Evolutionary conservation across 2,888 invertebrate genomes (phyloP), one percentile per base, ranked within the genome.

Genomic region (Dermolepida albohirtum): DNA sequence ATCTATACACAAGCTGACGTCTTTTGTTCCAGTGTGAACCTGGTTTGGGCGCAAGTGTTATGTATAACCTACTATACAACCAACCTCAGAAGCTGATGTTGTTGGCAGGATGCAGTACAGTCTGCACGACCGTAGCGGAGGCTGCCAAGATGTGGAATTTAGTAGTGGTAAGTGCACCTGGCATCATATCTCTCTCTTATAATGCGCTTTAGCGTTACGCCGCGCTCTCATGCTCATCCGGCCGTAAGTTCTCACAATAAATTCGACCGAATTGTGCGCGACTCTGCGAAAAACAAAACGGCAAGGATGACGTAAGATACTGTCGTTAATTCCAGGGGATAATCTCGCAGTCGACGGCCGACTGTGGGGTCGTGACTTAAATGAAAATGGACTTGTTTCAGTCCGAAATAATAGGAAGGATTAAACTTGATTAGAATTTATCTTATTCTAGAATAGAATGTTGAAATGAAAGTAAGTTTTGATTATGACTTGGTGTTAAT

Each of bases 91-190:
- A 97, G 85, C 86, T 97, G 79, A 92, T 97, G 88, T 85, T 98
- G 70, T 86, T 99, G 62, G 96, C 96, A 44, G 99, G 99, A 63
- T 99, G 99, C 84, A 97, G 97, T 77, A 97, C 97, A 7, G 98
- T 99, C 27, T 98, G 98, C 80, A 99, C 99, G 17, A 97, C 98
- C 50, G 97, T 99, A 11, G 98, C 98, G 1, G 98, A 99, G 85
- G 97, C 98, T 47, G 98, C 98, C 66, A 97, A 97, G 86, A 98
- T 98, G 95, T 99, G 98, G 98, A 98, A 99, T 85, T 89, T 99
- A 71, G 95, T 99, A 82, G 98, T 99, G 87, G 98, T 98, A 85
- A 90, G 94, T 90, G 41, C 49, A 40, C 40, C 54, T 39, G 12
- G 40, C 14, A n/a, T 17, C 54, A 8, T 17, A 40, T 54, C 39